Conservation (phyloP, 2,113 vertebrate genomes). For the Entelurus aequoreus region DNA sequence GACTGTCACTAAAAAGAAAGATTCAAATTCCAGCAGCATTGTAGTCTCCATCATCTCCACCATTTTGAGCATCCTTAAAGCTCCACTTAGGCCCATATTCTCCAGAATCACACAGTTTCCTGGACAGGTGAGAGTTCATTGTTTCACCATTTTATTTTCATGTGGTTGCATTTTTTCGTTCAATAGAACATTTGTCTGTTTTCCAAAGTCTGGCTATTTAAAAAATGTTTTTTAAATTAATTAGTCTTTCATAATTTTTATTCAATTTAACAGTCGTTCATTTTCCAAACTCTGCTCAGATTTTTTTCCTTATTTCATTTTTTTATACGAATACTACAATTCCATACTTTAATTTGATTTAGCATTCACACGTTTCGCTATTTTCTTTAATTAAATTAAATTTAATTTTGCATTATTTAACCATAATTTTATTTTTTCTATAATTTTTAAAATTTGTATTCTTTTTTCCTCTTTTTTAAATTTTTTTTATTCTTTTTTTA, state of each 20-base stretch:
- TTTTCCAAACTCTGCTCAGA: background rate
- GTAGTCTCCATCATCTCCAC: constrained; percentile 59
- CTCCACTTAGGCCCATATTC: constrained; percentile 57
- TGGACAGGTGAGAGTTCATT: constrained; percentile 51
- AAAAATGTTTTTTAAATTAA: background rate
- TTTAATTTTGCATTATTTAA: too few relatives aligned
- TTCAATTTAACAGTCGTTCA: background rate
- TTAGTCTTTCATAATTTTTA: background rate
- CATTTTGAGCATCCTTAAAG: constrained; percentile 50
- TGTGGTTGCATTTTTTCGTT: background rate
- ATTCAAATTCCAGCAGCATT: constrained; percentile 45
- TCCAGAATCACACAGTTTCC: constrained; percentile 62
- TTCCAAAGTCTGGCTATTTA: background rate
- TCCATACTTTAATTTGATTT: background rate
- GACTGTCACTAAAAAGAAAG: constrained; percentile 28
- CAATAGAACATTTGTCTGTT: background rate
- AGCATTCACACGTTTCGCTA: background rate
- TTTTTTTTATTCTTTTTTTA: too few relatives aligned
- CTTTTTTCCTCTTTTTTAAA: too few relatives aligned
- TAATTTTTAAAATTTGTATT: too few relatives aligned
- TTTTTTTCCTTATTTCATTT: too few relatives aligned
- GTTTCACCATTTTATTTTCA: background rate
- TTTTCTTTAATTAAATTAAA: too few relatives aligned
- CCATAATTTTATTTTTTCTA: background rate
- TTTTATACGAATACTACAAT: too few relatives aligned